Conservation (phyloP, 2,888 invertebrate species). For the Eledone cirrhosa region DNA sequence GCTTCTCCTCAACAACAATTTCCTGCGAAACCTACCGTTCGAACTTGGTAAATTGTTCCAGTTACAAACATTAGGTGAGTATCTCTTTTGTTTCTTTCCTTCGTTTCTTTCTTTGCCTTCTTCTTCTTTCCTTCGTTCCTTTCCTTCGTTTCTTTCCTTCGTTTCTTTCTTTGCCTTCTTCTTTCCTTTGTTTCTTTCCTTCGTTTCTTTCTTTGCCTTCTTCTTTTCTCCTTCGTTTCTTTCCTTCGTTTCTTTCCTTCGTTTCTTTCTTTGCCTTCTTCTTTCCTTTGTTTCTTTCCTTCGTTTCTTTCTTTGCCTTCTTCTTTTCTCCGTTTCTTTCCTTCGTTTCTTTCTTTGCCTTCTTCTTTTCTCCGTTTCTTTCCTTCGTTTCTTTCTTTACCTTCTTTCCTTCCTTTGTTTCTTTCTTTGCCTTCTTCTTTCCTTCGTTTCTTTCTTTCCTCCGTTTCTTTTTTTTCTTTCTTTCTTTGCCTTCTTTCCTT, state of each 20-base stretch:
- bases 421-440: background rate
- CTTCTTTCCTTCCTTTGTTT: background rate
- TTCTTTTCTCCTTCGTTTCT: too few relatives aligned
- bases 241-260: too few relatives aligned
- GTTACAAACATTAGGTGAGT: conserved; percentile 84
- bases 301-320: too few relatives aligned
- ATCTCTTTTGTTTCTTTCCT: background rate
- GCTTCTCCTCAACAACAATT: conserved; percentile 92
- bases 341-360: background rate
- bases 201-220: too few relatives aligned
- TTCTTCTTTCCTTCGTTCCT: background rate
- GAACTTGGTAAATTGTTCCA: conserved; percentile 98
- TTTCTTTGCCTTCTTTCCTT: too few relatives aligned
- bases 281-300: too few relatives aligned
- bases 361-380: background rate
- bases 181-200: background rate
- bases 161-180: background rate
- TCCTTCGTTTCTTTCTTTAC: background rate
- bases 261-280: too few relatives aligned
- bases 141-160: background rate
- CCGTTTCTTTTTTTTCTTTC: too few relatives aligned
- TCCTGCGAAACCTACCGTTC: conserved; percentile 90
- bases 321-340: background rate
- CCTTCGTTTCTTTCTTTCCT: background rate
- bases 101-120: too few relatives aligned